phyloP scores from a whole-genome alignment of 2,113 vertebrate species.

The Gobio gobio region DNA sequence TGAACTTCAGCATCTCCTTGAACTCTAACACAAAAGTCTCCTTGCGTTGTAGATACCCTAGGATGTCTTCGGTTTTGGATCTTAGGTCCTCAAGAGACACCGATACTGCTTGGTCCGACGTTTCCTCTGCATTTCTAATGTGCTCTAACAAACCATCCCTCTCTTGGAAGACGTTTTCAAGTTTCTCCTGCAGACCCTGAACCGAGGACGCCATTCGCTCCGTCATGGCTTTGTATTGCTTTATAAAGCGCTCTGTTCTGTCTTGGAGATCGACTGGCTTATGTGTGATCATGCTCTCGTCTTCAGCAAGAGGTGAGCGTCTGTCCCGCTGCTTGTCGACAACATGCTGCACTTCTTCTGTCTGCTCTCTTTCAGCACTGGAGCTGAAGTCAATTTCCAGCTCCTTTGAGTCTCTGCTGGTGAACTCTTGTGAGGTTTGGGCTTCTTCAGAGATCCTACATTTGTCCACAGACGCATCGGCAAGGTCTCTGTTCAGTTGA shows the following conservation, averaged over 20 bases:
- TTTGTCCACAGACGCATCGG: conserved; percentile 72
- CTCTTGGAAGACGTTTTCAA: conserved; percentile 79
- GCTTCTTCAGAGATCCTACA: conserved; percentile 45
- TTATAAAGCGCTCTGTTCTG: conserved; percentile 84
- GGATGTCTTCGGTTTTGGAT: conserved; percentile 75
- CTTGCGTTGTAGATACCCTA: conserved; percentile 72
- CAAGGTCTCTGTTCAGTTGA: conserved; percentile 85
- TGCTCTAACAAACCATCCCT: conserved; percentile 79
- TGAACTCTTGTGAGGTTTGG: conserved; percentile 68
- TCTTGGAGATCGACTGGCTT: conserved; percentile 85
- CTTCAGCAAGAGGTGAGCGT: conserved; percentile 72
- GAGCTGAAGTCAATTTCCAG: conserved; percentile 67
- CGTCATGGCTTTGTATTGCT: conserved; percentile 86
- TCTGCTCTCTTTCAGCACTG: conserved; percentile 70
- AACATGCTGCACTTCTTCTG: conserved; percentile 41
- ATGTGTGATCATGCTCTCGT: conserved; percentile 85
- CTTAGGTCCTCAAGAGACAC: conserved; percentile 72
- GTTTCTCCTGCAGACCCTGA: conserved; percentile 82
- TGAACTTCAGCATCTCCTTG: conserved; percentile 67
- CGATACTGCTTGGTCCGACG: conserved; percentile 66
- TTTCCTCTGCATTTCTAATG: conserved; percentile 71
- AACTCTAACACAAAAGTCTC: conserved; percentile 77
- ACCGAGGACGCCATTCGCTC: conserved; percentile 83
- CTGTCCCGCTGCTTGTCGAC: conserved; percentile 73
- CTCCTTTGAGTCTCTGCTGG: conserved; percentile 73